Evolutionary conservation across 1,140 invertebrate genomes (phyloP).

Genomic region (Ceratosolen solmsi): DNA sequence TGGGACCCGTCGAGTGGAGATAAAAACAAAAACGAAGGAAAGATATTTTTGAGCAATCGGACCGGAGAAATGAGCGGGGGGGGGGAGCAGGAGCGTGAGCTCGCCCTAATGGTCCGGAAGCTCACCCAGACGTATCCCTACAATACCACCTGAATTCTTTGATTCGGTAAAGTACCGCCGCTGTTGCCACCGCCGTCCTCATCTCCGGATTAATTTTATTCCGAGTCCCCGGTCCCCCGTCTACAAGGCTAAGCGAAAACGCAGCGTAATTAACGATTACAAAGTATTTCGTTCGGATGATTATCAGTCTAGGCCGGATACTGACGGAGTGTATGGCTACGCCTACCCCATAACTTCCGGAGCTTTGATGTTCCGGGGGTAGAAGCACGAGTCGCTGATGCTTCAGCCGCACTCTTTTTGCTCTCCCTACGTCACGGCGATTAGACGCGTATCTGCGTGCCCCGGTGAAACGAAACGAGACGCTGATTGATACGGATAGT

Average conservation of each 20-base stretch:
- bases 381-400: not conserved
- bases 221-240: not conserved
- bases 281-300: conserved; percentile 47
- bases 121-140: not conserved
- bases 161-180: no score
- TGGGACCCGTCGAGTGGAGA: no score
- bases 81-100: not conserved
- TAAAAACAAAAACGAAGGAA: not conserved
- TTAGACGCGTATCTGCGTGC: not conserved
- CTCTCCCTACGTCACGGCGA: not conserved
- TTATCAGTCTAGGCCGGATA: conserved; percentile 50
- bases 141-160: conserved; percentile 45
- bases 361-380: conserved; percentile 55
- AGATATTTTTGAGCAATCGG: conserved; percentile 10
- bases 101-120: conserved; percentile 44
- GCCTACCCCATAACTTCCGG: conserved; percentile 50
- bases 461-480: conserved; percentile 14
- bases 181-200: not conserved
- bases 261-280: conserved; percentile 51
- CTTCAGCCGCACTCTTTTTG: not conserved
- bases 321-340: not conserved
- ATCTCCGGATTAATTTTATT: conserved; percentile 15
- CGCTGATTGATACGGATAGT: conserved; percentile 39
- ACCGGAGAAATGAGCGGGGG: not conserved
- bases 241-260: not conserved